These are phyloP conservation scores for Pseudococcus viburni DNA, from an alignment of 2,888 invertebrate species.

Conservation along the genomic window DNA sequence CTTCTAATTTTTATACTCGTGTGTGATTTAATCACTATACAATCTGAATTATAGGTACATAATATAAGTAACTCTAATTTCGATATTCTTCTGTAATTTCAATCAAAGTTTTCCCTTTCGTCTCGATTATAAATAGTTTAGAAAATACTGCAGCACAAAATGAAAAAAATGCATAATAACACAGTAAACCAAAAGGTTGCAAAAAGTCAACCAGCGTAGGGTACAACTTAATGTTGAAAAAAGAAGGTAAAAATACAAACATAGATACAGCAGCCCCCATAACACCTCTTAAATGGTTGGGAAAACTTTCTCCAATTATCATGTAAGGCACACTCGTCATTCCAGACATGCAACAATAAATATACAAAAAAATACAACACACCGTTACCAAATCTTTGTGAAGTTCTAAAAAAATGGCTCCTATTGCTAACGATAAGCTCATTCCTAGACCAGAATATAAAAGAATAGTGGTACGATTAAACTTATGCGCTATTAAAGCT, in stretches of 20 bases:
- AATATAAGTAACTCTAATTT: background rate
- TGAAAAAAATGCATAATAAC: constrained; percentile 34
- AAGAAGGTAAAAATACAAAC: constrained; percentile 79
- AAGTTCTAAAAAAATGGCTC: constrained; percentile 70
- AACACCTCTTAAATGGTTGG: constrained; percentile 78
- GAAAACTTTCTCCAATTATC: constrained; percentile 81
- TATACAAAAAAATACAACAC: constrained; percentile 75
- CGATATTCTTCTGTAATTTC: constrained; percentile 44
- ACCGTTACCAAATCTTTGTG: constrained; percentile 69
- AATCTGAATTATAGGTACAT: too few relatives aligned
- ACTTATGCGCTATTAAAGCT: constrained; percentile 78
- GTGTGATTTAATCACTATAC: too few relatives aligned
- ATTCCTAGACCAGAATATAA: constrained; percentile 75
- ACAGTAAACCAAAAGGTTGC: constrained; percentile 22
- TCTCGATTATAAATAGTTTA: constrained; percentile 42
- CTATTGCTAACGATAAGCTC: constrained; percentile 78
- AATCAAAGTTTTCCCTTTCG: constrained; percentile 8
- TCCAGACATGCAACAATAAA: constrained; percentile 82
- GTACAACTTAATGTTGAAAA: constrained; percentile 80
- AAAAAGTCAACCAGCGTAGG: constrained; percentile 70
- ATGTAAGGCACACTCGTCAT: constrained; percentile 83
- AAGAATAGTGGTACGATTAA: constrained; percentile 77
- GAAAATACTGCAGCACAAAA: constrained; percentile 30
- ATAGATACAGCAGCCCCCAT: constrained; percentile 81
- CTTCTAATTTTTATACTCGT: too few relatives aligned